Conservation (phyloP, 2,113 vertebrate species). For the Rattus rattus region DNA sequence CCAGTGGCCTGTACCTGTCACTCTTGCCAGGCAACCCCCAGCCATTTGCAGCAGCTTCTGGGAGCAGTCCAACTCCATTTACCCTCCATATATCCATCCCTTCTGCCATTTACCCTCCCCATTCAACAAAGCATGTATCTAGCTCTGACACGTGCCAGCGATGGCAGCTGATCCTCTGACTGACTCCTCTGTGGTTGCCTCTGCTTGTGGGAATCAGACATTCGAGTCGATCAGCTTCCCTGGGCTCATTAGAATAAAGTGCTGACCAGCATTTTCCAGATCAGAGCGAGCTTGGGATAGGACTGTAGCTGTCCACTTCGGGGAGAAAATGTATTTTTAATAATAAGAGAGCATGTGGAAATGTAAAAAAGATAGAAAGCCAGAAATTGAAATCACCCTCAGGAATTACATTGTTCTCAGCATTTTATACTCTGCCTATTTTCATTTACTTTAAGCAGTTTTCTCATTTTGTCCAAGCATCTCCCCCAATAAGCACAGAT, state of each 20-base stretch:
- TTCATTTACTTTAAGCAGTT: not conserved
- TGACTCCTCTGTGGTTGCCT: not conserved
- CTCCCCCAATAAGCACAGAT: not conserved
- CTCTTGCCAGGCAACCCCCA: not conserved
- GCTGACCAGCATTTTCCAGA: not conserved
- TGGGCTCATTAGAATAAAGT: not conserved
- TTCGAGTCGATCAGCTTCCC: not conserved
- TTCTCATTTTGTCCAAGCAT: slow-evolving; percentile 17
- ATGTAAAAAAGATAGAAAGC: slow-evolving; percentile 31
- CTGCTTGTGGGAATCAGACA: not conserved
- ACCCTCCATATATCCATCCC: not conserved
- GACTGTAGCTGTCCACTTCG: not conserved
- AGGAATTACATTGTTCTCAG: not conserved
- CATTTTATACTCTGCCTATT: not conserved
- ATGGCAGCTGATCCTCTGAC: slow-evolving; percentile 18
- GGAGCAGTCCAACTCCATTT: slow-evolving; percentile 7
- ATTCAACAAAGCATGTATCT: slow-evolving; percentile 46
- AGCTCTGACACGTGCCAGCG: slow-evolving; percentile 1
- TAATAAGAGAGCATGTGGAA: slow-evolving; percentile 15
- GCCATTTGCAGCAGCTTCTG: not conserved
- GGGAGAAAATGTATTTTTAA: not conserved
- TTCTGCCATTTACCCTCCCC: not conserved
- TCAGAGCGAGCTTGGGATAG: not conserved
- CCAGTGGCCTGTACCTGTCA: not conserved
- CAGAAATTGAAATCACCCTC: slow-evolving; percentile 20